Evolutionary conservation across 2,797 vertebrate species (phyloP), one percentile per base, ranked within the genome.

Genomic region (Pterois miles): DNA sequence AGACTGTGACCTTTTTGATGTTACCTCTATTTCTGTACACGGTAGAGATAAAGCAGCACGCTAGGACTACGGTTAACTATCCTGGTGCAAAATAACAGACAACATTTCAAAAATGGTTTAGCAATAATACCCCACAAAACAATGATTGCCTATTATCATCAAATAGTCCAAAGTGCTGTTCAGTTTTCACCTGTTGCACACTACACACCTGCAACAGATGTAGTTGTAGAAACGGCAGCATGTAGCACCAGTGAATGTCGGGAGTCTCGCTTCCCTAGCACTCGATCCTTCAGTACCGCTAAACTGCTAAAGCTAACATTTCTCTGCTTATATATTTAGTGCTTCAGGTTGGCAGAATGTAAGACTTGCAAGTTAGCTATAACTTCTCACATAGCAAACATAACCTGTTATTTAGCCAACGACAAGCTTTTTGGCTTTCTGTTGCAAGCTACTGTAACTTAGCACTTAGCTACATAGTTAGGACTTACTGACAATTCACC

Each of bases 191-290:
- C 63, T 69, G 71, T 75, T 68, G 43, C 29, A 50, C 74, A 65
- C 48, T 68, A 65, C 70, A 73, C 65, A 81, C 71, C 33, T 73
- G 58, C 68, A 74, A 76, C 70, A 77, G 69, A 67, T 76, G 25
- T 43, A 82, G 64, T 50, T 74, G 52, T 71, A 74, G 69, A 72
- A 36, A 78, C 23, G 25, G 66, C 64, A 79, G 74, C 71, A 65
- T 57, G 77, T 86, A 89, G 86, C 88, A 88, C 86, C 88, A 89
- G 65, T 69, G 71, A 72, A 71, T 64, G 65, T 72, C 7, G 6
- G 58, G 31, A 57, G 53, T 54, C 12, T 40, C 4, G 11, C 56
- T 34, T 59, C 36, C 62, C 53, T 25, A 22, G 38, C 48, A 33
- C 48, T 53, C 36, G 14, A 6, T 36, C 57, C 50, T 73, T 60